Percentiles rank a stretch among this genome's conserved stretches.
Evolutionary conservation across 2,888 invertebrate species (phyloP).

Genomic region (Ypsolopha scabrella): DNA sequence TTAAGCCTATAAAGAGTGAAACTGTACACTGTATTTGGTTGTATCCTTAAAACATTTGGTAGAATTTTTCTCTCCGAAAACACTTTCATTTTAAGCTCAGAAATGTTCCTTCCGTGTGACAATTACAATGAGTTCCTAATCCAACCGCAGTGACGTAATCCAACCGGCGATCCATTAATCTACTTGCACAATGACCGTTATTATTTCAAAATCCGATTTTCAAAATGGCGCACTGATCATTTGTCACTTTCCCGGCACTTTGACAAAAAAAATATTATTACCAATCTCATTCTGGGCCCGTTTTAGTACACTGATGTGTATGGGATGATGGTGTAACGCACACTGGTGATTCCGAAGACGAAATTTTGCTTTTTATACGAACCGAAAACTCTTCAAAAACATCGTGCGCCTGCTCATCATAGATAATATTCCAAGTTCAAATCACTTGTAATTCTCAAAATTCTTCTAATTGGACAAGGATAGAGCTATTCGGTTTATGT

Average conservation of each 20-base stretch:
- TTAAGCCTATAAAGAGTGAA: no score
- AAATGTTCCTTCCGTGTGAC: no score
- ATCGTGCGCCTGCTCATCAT: constrained; percentile 34
- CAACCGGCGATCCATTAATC: background rate
- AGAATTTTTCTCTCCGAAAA: no score
- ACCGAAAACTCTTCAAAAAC: constrained; percentile 44
- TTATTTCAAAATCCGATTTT: background rate
- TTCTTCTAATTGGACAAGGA: constrained; percentile 1
- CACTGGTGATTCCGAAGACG: background rate
- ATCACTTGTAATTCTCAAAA: background rate
- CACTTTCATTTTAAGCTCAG: no score
- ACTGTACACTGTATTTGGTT: no score
- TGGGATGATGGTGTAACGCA: background rate
- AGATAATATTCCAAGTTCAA: background rate
- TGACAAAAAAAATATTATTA: background rate
- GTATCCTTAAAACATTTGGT: no score
- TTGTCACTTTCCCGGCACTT: background rate
- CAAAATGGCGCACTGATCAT: background rate
- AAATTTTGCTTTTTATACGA: constrained; percentile 51
- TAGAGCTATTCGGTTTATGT: background rate
- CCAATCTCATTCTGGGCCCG: background rate
- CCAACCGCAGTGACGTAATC: background rate
- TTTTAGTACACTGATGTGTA: background rate
- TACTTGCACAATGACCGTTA: background rate
- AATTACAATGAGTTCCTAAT: no score